Percentiles rank a stretch among this genome's conserved stretches.
These are phyloP conservation scores for Heptranchias perlo DNA, from an alignment of 2,113 vertebrate species.

Conservation along the genomic window DNA sequence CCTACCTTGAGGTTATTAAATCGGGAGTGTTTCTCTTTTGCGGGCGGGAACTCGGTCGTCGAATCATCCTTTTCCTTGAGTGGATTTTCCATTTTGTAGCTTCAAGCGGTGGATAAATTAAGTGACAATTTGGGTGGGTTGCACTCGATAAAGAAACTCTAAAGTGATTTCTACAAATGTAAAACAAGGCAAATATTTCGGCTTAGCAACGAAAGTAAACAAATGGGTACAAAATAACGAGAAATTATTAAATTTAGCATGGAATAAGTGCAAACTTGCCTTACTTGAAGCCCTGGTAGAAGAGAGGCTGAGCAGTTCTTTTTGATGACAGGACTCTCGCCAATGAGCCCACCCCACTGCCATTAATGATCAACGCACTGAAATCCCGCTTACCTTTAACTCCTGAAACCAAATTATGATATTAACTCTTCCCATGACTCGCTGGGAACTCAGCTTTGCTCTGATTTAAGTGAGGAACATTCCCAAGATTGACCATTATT, in stretches of 20 bases:
- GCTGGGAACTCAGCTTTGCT: not conserved
- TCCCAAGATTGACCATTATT: not conserved
- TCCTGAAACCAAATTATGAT: not conserved
- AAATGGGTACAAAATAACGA: not conserved
- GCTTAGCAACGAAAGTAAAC: not conserved
- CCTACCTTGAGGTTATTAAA: slow-evolving; percentile 28
- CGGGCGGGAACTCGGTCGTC: not conserved
- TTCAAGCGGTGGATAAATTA: not conserved
- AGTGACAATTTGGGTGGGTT: not conserved
- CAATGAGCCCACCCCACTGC: not conserved
- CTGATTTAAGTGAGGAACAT: not conserved
- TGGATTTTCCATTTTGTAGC: not conserved
- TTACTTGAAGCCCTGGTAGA: not conserved
- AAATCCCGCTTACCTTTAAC: not conserved
- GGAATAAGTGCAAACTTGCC: too few relatives aligned
- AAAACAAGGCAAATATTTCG: not conserved
- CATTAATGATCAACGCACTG: slow-evolving; percentile 10
- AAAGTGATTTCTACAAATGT: not conserved
- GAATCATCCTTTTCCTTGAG: not conserved
- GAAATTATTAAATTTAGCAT: not conserved
- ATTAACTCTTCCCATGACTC: not conserved
- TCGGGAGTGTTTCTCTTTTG: not conserved
- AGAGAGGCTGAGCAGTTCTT: too few relatives aligned
- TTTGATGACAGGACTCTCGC: not conserved
- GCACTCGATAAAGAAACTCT: not conserved